Conservation (phyloP, 2,888 invertebrate genomes). For the Sminthurinus aureus region DNA sequence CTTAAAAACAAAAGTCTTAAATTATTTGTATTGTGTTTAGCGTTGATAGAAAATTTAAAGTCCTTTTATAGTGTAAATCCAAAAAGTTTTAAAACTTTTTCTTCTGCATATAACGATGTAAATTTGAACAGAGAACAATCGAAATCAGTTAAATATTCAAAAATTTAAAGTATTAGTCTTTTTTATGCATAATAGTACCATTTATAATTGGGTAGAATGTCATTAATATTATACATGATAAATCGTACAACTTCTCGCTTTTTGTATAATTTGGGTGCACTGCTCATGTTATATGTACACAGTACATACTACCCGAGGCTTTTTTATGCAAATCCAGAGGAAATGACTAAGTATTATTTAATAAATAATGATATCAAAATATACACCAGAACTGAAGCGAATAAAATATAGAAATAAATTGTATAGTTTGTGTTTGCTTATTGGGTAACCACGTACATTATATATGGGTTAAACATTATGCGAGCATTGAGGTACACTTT, state of each 20-base stretch:
- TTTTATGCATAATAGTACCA: no score
- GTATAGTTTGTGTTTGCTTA: constrained; percentile 12
- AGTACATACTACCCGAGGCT: neutral
- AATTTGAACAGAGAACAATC: no score
- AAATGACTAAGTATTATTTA: constrained; percentile 25
- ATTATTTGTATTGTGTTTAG: no score
- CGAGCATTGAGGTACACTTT: constrained; percentile 17
- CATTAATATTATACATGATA: no score
- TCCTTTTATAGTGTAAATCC: no score
- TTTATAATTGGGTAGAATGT: no score
- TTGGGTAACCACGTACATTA: constrained; percentile 19
- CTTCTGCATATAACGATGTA: no score
- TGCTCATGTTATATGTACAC: neutral
- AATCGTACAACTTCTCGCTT: neutral
- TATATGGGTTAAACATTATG: constrained; percentile 23
- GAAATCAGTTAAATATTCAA: no score
- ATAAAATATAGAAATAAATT: neutral
- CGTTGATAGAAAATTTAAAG: no score
- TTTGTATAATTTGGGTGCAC: neutral
- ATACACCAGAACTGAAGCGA: neutral
- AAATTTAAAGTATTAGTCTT: no score
- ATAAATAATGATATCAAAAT: constrained; percentile 12
- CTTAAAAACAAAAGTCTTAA: no score
- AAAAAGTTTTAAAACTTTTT: no score
- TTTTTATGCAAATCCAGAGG: neutral